These are phyloP conservation scores for Pogonomyrmex barbatus DNA, from an alignment of 1,140 invertebrate species.

Conservation along the genomic window DNA sequence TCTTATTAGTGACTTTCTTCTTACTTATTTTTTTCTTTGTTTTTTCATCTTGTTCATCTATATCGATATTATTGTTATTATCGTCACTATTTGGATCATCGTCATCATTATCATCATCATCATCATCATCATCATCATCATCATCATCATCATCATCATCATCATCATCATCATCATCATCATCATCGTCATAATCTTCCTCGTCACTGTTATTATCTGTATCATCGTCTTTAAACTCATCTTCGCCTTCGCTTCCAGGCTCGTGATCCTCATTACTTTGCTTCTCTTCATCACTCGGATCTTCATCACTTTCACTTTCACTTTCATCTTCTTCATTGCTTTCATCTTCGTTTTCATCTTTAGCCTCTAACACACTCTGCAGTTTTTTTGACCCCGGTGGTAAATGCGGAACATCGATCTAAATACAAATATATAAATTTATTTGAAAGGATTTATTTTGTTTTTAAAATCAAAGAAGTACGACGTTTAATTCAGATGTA, in stretches of 20 bases:
- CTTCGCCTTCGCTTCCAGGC: slow-evolving; percentile 30
- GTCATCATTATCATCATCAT: not conserved
- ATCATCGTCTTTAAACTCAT: not conserved
- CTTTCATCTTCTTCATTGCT: not conserved
- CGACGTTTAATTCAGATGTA: not conserved
- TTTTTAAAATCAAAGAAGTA: not conserved
- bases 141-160: not conserved
- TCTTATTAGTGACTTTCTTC: not conserved
- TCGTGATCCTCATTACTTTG: slow-evolving; percentile 56
- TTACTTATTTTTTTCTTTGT: too few species aligned
- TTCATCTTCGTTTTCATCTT: not conserved
- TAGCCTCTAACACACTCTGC: accelerated
- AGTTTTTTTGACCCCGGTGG: not conserved
- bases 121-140: not conserved
- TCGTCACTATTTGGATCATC: not conserved
- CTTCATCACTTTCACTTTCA: not conserved
- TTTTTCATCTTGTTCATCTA: not conserved
- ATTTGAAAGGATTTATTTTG: not conserved
- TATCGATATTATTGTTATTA: not conserved
- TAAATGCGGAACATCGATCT: slow-evolving; percentile 50
- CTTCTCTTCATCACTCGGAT: slow-evolving; percentile 35
- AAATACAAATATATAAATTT: not conserved
- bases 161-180: not conserved
- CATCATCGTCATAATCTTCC: not conserved
- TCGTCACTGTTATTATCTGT: not conserved